Conservation (phyloP, 2,797 vertebrate species). For the Gastrophryne carolinensis region DNA sequence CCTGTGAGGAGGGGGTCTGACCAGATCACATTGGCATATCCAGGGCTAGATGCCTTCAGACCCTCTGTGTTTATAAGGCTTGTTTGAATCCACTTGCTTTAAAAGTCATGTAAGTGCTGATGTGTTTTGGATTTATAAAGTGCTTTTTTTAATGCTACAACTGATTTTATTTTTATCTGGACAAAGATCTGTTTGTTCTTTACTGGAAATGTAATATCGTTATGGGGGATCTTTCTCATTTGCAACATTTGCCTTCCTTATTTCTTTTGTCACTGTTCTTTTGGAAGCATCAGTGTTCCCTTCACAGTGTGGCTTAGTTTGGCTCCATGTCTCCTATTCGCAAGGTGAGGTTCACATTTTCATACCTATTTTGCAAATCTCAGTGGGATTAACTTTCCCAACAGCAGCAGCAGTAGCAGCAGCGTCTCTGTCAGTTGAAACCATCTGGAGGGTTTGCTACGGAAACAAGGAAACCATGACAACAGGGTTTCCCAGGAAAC, state of each 20-base stretch:
- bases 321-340: background rate
- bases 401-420: constrained; percentile 60
- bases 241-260: background rate
- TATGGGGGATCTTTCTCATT: background rate
- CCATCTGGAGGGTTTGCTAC: constrained; percentile 83
- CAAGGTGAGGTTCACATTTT: constrained; percentile 1
- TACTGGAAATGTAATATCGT: background rate
- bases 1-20: constrained; percentile 17
- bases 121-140: constrained; percentile 31
- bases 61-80: constrained; percentile 26
- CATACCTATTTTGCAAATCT: constrained; percentile 44
- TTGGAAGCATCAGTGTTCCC: constrained; percentile 2
- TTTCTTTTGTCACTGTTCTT: background rate
- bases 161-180: constrained; percentile 10
- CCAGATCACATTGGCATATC: constrained; percentile 17
- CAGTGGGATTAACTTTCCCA: constrained; percentile 59
- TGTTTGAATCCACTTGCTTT: constrained; percentile 9
- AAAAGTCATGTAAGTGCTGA: constrained; percentile 43
- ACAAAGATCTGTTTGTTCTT: background rate
- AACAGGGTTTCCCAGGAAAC: constrained; percentile 97
- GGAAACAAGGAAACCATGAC: constrained; percentile 82
- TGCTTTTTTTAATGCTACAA: constrained; percentile 44
- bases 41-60: constrained; percentile 14
- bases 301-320: constrained; percentile 3
- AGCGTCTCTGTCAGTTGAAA: constrained; percentile 71